phyloP scores from a whole-genome alignment of 2,113 vertebrate genomes.

The Bujurquina vittata region DNA sequence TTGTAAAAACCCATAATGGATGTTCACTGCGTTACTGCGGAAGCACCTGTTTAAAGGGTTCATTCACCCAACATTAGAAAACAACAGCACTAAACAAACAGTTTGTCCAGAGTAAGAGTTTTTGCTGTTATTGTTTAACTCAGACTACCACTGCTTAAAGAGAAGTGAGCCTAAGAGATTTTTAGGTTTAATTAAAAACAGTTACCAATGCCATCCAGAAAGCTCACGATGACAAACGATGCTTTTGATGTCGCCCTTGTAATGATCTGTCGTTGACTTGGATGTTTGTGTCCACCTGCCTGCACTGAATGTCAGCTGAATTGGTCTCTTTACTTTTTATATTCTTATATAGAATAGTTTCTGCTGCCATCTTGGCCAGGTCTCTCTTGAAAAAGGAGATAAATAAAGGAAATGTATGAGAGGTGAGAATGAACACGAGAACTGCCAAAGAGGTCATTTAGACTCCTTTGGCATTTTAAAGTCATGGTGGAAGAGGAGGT shows the following conservation, averaged over 20 bases:
- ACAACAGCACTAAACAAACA: not conserved
- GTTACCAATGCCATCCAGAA: not conserved
- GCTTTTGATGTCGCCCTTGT: not conserved
- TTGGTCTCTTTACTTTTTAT: not conserved
- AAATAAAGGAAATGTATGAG: no score
- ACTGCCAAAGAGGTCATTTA: no score
- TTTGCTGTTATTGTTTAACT: no score
- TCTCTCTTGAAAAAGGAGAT: no score
- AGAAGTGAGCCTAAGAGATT: not conserved
- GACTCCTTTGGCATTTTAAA: no score
- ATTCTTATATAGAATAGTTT: not conserved
- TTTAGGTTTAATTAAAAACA: not conserved
- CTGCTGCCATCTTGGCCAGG: no score
- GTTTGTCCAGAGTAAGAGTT: no score
- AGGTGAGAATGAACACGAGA: no score
- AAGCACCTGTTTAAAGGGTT: constrained; percentile 1
- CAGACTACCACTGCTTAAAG: no score
- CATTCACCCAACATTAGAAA: not conserved
- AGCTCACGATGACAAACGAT: not conserved
- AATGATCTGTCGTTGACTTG: not conserved
- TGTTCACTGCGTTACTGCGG: not conserved
- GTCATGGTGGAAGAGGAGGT: not conserved
- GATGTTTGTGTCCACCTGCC: not conserved
- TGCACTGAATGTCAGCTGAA: not conserved
- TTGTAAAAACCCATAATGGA: not conserved